Conservation (phyloP, 2,797 vertebrate species). For the Thalassophryne amazonica region DNA sequence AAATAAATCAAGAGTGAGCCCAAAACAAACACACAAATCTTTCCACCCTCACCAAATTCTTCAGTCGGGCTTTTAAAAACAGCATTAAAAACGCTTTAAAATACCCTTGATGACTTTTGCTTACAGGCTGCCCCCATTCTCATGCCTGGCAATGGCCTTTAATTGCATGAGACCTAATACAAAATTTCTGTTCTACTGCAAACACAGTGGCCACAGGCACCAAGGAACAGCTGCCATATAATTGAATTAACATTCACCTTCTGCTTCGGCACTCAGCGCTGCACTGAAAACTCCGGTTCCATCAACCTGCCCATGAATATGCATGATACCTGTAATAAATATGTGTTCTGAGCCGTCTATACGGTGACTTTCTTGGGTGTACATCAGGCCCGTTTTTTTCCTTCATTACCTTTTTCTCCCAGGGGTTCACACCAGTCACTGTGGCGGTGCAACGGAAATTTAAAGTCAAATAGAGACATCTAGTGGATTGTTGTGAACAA, state of each 20-base stretch:
- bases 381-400: slow-evolving; percentile 40
- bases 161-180: slow-evolving; percentile 70
- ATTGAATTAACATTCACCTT: slow-evolving; percentile 83
- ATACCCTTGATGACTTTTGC: slow-evolving; percentile 67
- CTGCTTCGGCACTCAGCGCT: slow-evolving; percentile 72
- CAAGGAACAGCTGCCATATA: slow-evolving; percentile 80
- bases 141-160: slow-evolving; percentile 65
- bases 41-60: slow-evolving; percentile 34
- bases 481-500: slow-evolving; percentile 44
- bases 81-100: slow-evolving; percentile 67
- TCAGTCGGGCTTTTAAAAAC: slow-evolving; percentile 46
- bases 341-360: slow-evolving; percentile 56
- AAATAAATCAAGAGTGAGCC: slow-evolving; percentile 55
- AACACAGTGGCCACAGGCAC: slow-evolving; percentile 74
- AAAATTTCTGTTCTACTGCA: slow-evolving; percentile 75
- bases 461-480: slow-evolving; percentile 65
- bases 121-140: slow-evolving; percentile 63
- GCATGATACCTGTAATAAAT: slow-evolving; percentile 63
- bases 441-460: not conserved
- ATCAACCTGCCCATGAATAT: slow-evolving; percentile 77
- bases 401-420: slow-evolving; percentile 27
- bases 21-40: slow-evolving; percentile 46
- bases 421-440: slow-evolving; percentile 27
- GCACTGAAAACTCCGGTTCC: slow-evolving; percentile 68
- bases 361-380: slow-evolving; percentile 38